phyloP scores from a whole-genome alignment of 2,888 invertebrate species.

The Lasioglossum malachurum region DNA sequence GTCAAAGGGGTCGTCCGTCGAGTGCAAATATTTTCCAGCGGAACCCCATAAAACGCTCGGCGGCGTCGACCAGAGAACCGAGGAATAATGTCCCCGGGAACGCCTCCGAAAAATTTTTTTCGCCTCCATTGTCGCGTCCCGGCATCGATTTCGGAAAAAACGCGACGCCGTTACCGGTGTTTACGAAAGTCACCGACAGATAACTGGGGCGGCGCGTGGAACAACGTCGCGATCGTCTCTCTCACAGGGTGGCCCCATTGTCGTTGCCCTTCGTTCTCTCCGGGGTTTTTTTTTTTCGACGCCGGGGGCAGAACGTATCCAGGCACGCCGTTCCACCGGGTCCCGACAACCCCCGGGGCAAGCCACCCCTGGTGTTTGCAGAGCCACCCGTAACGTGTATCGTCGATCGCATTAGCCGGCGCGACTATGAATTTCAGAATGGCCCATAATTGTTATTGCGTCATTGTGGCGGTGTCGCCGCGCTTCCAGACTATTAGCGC shows the following conservation, averaged over 20 bases:
- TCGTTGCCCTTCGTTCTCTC: slow-evolving; percentile 65
- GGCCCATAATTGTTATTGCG: slow-evolving; percentile 69
- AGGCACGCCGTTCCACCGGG: slow-evolving; percentile 31
- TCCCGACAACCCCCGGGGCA: slow-evolving; percentile 54
- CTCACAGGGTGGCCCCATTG: slow-evolving; percentile 78
- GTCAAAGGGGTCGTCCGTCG: neutral
- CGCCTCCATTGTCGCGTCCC: slow-evolving; percentile 3
- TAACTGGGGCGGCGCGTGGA: slow-evolving; percentile 79
- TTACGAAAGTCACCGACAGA: slow-evolving; percentile 84
- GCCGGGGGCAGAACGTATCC: slow-evolving; percentile 44
- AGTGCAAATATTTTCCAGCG: neutral
- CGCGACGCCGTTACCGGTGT: slow-evolving; percentile 67
- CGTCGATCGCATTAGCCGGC: slow-evolving; percentile 80
- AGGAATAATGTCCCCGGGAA: neutral
- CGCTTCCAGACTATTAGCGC: slow-evolving; percentile 36
- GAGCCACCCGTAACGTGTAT: slow-evolving; percentile 80
- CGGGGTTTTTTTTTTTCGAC: slow-evolving; percentile 44
- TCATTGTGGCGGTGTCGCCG: slow-evolving; percentile 48
- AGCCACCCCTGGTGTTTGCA: slow-evolving; percentile 77
- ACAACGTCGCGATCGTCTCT: slow-evolving; percentile 74
- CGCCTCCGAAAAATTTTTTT: slow-evolving; percentile 2
- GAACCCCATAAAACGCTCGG: neutral
- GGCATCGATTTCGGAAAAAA: slow-evolving; percentile 20
- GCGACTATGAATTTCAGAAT: slow-evolving; percentile 79
- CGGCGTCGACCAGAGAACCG: neutral